These are phyloP conservation scores for Remorina albescens DNA, from an alignment of 2,797 vertebrate species.

Conservation along the genomic window DNA sequence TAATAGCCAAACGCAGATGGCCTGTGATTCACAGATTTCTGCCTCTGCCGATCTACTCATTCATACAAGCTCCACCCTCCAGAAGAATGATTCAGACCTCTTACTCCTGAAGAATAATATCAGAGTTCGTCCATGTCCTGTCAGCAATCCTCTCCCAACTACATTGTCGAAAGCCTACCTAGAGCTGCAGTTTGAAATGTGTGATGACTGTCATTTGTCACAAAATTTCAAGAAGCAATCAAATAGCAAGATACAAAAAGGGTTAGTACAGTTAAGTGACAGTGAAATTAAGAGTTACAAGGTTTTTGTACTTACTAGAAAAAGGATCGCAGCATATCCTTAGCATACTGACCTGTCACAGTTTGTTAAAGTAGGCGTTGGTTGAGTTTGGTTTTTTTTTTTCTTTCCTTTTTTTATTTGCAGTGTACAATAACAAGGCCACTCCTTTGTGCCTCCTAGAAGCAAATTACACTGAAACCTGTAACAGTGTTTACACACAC, in stretches of 20 bases:
- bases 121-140: neutral
- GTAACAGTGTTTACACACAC: conserved; percentile 35
- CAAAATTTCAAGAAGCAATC: conserved; percentile 1
- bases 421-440: conserved; percentile 30
- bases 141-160: conserved; percentile 24
- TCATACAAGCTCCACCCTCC: conserved; percentile 21
- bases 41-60: conserved; percentile 1
- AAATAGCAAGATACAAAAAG: neutral
- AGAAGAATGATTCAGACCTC: neutral
- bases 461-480: conserved; percentile 48
- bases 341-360: neutral
- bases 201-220: neutral
- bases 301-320: conserved; percentile 57
- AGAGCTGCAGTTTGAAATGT: neutral
- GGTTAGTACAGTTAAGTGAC: no score
- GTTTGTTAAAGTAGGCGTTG: conserved; percentile 29
- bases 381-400: no score
- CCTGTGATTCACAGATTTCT: conserved; percentile 6
- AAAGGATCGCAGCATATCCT: conserved; percentile 20
- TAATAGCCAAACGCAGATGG: conserved; percentile 1
- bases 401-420: conserved; percentile 27
- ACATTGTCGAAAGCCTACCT: conserved; percentile 8
- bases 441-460: conserved; percentile 64
- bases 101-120: conserved; percentile 5
- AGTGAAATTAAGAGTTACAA: neutral